Evolutionary conservation across 2,888 invertebrate genomes (phyloP).

Genomic region (Acanthosoma haemorrhoidale): DNA sequence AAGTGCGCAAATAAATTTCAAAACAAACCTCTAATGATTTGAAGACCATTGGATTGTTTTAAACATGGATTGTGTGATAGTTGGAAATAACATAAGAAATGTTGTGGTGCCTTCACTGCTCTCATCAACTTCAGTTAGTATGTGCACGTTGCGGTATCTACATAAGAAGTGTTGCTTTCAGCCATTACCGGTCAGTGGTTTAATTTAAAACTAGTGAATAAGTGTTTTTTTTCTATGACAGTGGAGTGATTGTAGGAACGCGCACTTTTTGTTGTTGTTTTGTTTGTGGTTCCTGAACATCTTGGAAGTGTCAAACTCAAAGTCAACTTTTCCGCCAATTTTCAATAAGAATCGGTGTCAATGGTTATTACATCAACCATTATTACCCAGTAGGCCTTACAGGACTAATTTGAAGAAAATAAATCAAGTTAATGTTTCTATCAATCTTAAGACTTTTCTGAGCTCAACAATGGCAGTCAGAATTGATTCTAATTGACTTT

Average conservation of each 20-base stretch:
- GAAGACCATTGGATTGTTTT: not conserved
- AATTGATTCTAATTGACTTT: not conserved
- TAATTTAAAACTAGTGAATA: constrained; percentile 14
- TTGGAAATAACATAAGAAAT: constrained; percentile 7
- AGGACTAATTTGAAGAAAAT: too few species aligned
- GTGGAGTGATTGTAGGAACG: constrained; percentile 10
- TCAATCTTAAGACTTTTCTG: not conserved
- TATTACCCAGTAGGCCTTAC: too few species aligned
- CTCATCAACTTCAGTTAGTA: constrained; percentile 19
- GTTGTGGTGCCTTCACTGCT: constrained; percentile 9
- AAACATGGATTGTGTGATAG: not conserved
- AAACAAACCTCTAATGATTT: not conserved
- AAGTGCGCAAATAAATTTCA: not conserved
- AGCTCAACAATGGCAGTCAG: not conserved
- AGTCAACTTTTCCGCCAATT: too few species aligned
- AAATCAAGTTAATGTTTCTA: too few species aligned
- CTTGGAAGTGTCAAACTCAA: not conserved
- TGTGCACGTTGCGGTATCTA: constrained; percentile 26
- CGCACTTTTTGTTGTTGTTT: constrained; percentile 12
- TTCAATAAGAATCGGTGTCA: too few species aligned
- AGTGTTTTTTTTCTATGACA: constrained; percentile 20
- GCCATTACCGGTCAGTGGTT: constrained; percentile 24
- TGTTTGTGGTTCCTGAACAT: not conserved
- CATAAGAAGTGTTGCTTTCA: constrained; percentile 24
- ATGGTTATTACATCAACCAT: too few species aligned